Base-by-base conservation (phyloP, 1,140 invertebrate species). In the Pararge aegeria region DNA sequence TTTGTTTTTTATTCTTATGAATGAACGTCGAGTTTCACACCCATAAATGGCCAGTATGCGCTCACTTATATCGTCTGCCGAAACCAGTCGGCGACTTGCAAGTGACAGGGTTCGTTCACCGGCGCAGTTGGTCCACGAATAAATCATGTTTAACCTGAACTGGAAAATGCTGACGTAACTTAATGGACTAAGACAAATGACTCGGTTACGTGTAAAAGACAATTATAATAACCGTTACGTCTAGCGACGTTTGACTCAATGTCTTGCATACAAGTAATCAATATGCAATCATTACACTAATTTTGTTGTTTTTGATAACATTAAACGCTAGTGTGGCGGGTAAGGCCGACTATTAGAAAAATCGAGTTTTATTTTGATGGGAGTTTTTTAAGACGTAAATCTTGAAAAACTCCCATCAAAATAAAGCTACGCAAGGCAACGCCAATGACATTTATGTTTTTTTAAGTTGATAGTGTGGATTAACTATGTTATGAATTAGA, bases 71-170 rank as follows among this genome's bases (percentile, higher is more conserved):
- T 66, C 75, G 80, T 86, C 83, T 87, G 77, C 81, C 83, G 79
- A 88, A 88, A 89, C 83, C 79, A 77, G 85, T 80, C 62, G 68
- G 64, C 60, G 57, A 70, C 73, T 77, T 74, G 71, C 70, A 64
- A 70, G 76, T 80, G 80, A 82, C 80, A 84, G 73, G 78, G 85
- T 83, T 88, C 85, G 79, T 89, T 89, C 74, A 89, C 86, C 85
- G 82, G 66, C 55, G 64, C 69, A 75, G 72, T 48, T 59, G 60
- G 38, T 63, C 71, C 70, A 70, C 68, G 74, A 79, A 83, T 81
- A 83, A 79, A 82, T 87, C 80, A 84, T 68, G 78, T 63, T 34
- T 71, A 72, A 61, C 60, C 60, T 61, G 61, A 65, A 65, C 59
- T 55, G 59, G 59, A 52, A 59, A 73, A 70, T 50, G 52, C 44